A percentile compares a stretch with the other conserved stretches of the same genome.
Evolutionary conservation across 2,113 vertebrate genomes (phyloP).

Genomic region (Columbina picui): DNA sequence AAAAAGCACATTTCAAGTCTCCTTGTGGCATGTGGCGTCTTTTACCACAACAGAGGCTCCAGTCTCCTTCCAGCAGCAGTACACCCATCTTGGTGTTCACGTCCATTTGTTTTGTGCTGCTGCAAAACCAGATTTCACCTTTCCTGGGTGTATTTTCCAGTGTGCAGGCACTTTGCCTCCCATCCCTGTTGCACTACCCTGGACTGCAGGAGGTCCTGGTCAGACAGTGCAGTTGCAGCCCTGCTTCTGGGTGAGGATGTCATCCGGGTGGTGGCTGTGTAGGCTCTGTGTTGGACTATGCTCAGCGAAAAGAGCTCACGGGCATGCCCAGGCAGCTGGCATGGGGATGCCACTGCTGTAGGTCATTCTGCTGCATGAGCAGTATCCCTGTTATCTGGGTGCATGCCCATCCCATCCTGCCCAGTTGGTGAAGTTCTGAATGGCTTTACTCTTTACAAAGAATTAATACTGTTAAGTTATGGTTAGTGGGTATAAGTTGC

Average conservation of each 20-base stretch:
- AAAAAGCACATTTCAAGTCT: background rate
- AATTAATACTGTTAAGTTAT: background rate
- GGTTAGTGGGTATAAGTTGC: background rate
- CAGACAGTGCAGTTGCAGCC: fast-evolving
- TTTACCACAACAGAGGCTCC: background rate
- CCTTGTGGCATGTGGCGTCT: fast-evolving
- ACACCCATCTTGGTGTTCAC: fast-evolving
- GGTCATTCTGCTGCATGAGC: background rate
- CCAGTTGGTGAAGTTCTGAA: background rate
- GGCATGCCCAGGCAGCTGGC: background rate
- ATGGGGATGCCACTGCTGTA: background rate
- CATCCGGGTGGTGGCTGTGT: background rate
- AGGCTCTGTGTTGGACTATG: background rate
- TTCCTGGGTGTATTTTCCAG: background rate
- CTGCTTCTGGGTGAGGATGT: background rate
- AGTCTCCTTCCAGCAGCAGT: background rate
- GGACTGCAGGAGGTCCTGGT: background rate
- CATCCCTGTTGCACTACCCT: fast-evolving
- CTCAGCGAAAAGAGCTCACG: background rate
- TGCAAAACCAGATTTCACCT: background rate
- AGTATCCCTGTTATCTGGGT: background rate
- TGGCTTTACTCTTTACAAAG: background rate
- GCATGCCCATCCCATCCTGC: background rate
- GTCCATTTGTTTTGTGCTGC: background rate
- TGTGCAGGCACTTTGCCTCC: background rate